Evolutionary conservation across 2,888 invertebrate species (phyloP).

Genomic region (Pterostichus madidus): DNA sequence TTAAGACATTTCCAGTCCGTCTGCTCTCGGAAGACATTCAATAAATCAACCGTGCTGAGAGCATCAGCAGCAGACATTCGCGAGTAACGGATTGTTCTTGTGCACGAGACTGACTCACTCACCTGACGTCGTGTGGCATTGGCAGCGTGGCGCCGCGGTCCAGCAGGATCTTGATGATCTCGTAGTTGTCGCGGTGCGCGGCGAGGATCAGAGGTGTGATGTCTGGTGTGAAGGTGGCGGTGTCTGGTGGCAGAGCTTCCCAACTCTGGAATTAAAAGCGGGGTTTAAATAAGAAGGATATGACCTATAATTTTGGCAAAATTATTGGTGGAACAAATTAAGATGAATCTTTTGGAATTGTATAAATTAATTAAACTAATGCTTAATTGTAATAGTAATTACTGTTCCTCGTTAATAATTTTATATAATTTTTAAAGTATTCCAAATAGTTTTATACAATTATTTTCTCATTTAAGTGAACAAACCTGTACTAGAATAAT

Average conservation of each 20-base stretch:
- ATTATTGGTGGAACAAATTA: no score
- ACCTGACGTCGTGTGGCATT: constrained; percentile 96
- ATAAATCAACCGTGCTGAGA: background rate
- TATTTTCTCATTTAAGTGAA: no score
- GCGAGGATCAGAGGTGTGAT: constrained; percentile 98
- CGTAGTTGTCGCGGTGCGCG: constrained; percentile 98
- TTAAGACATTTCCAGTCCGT: constrained; percentile 4
- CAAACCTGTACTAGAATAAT: no score
- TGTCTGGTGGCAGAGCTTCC: constrained; percentile 94
- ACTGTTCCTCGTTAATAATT: no score
- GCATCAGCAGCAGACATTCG: background rate
- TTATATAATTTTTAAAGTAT: no score
- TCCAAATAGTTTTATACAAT: no score
- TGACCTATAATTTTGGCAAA: no score
- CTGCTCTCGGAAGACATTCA: background rate
- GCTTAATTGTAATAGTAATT: no score
- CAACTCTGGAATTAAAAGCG: constrained; percentile 84
- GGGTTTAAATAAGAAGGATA: background rate
- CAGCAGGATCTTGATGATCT: constrained; percentile 98
- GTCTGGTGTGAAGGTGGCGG: constrained; percentile 97
- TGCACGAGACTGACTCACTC: constrained; percentile 69
- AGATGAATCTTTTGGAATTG: no score
- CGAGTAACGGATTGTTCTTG: constrained; percentile 21
- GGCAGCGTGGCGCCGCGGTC: constrained; percentile 96
- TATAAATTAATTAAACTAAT: no score